phyloP scores from a whole-genome alignment of 1,140 invertebrate species.

The Drosophila rhopaloa region DNA sequence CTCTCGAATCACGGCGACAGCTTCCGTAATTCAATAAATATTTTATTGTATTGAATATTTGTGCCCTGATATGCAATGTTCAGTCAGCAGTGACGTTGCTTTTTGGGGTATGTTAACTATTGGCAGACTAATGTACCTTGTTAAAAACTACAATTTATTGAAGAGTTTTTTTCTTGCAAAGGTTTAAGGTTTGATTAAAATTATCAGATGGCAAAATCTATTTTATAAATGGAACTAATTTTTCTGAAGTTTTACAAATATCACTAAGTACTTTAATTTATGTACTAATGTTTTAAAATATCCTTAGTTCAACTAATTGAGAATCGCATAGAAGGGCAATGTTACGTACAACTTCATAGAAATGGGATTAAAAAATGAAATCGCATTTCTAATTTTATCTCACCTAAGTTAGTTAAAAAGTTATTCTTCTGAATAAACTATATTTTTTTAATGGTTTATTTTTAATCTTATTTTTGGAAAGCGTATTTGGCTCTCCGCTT shows the following conservation, averaged over 20 bases:
- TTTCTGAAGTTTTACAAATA: too few relatives aligned
- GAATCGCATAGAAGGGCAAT: background rate
- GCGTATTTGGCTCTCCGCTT: background rate
- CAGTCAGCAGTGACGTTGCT: background rate
- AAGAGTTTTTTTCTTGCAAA: too few relatives aligned
- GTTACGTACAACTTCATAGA: background rate
- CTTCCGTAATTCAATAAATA: conserved; percentile 79
- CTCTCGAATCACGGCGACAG: conserved; percentile 66
- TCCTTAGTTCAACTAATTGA: background rate
- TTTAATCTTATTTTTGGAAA: background rate
- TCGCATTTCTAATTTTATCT: too few relatives aligned
- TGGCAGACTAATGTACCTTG: background rate
- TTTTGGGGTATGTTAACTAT: conserved; percentile 9
- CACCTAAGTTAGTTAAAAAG: too few relatives aligned
- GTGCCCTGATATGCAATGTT: conserved; percentile 35
- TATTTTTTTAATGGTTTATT: too few relatives aligned
- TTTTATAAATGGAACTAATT: too few relatives aligned
- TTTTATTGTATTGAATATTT: conserved; percentile 69
- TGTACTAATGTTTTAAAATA: too few relatives aligned
- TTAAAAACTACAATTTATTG: too few relatives aligned
- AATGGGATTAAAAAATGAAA: too few relatives aligned
- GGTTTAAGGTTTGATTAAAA: too few relatives aligned
- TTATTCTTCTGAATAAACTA: background rate
- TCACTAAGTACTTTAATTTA: too few relatives aligned
- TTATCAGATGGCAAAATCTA: too few relatives aligned